Conservation (phyloP, 2,797 vertebrate genomes). For the Enteromius radiatus region DNA sequence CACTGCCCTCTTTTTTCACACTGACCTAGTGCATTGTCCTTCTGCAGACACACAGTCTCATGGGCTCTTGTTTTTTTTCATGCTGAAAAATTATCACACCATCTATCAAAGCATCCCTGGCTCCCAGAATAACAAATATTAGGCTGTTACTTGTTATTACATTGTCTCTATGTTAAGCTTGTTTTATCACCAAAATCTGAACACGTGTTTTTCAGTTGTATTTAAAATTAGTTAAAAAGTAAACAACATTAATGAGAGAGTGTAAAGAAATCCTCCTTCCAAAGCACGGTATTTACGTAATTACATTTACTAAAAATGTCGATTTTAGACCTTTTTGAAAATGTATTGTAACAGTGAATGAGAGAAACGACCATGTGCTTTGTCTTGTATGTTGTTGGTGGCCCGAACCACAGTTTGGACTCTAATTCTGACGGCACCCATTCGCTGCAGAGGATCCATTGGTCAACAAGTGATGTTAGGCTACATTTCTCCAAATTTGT, state of each 20-base stretch:
- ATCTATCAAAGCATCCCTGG: not conserved
- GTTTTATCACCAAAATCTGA: not conserved
- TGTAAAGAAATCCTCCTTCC: no score
- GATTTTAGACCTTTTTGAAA: not conserved
- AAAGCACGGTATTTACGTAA: not conserved
- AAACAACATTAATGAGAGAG: no score
- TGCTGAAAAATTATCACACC: not conserved
- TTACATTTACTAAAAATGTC: not conserved
- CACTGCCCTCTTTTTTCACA: constrained; percentile 24
- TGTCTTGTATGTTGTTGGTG: not conserved
- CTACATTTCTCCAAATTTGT: not conserved
- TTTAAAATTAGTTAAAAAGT: not conserved
- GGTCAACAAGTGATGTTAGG: not conserved
- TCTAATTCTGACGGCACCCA: no score
- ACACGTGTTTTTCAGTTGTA: not conserved
- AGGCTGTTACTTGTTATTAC: not conserved
- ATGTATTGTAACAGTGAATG: not conserved
- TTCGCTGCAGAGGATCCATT: not conserved
- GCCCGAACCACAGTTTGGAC: not conserved
- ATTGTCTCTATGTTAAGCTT: not conserved
- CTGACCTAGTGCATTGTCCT: constrained; percentile 5
- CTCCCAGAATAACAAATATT: not conserved
- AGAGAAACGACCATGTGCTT: not conserved
- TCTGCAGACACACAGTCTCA: constrained; percentile 9
- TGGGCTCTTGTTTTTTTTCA: not conserved